A percentile compares a stretch with the other conserved stretches of the same genome.
These are phyloP conservation scores for Cyprinodon tularosa DNA, from an alignment of 2,113 vertebrate species.

Conservation along the genomic window DNA sequence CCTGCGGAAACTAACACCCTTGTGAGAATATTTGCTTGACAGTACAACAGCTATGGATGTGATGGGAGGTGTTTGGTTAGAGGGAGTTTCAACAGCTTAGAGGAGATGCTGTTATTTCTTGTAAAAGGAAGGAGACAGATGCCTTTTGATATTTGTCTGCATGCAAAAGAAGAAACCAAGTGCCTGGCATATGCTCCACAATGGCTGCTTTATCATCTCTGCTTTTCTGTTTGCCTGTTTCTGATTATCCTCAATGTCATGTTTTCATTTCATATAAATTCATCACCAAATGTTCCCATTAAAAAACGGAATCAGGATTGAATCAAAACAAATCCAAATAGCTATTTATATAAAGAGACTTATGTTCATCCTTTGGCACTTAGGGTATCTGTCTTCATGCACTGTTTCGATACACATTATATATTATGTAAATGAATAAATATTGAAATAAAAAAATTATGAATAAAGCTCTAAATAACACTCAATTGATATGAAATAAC, in stretches of 20 bases:
- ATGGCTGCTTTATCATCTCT: slow-evolving; percentile 47
- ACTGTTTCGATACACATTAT: background rate
- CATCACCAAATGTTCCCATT: background rate
- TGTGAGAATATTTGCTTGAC: slow-evolving; percentile 51
- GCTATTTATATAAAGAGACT: background rate
- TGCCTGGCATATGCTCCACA: slow-evolving; percentile 49
- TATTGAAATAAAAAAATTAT: slow-evolving; percentile 3
- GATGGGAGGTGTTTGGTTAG: slow-evolving; percentile 37
- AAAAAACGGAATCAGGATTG: background rate
- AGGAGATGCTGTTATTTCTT: slow-evolving; percentile 52
- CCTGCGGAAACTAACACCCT: slow-evolving; percentile 19
- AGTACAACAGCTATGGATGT: slow-evolving; percentile 27
- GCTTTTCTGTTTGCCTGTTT: slow-evolving; percentile 22
- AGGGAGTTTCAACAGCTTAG: slow-evolving; percentile 22
- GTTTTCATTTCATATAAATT: background rate
- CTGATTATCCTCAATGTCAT: slow-evolving; percentile 20
- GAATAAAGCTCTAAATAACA: background rate
- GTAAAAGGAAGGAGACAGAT: slow-evolving; percentile 37
- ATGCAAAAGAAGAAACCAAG: slow-evolving; percentile 43
- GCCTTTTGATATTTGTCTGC: slow-evolving; percentile 58
- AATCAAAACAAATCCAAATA: background rate
- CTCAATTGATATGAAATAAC: background rate
- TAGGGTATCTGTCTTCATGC: background rate
- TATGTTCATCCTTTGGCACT: background rate
- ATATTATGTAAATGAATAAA: background rate